phyloP scores from a whole-genome alignment of 2,888 invertebrate genomes.

The Tuberolachnus salignus region DNA sequence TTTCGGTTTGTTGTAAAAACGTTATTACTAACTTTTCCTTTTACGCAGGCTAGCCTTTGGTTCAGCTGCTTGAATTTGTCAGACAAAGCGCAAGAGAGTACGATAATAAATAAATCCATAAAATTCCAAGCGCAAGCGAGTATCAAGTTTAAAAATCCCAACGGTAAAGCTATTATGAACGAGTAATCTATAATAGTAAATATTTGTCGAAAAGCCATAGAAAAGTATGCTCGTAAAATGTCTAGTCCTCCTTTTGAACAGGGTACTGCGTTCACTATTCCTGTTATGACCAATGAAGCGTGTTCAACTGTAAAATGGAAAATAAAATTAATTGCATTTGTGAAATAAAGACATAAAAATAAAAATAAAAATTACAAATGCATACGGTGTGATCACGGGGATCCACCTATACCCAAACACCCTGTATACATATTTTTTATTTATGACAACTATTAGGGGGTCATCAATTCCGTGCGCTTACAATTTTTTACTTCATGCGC shows the following conservation, averaged over 20 bases:
- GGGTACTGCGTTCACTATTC: slow-evolving; percentile 65
- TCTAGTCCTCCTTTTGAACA: slow-evolving; percentile 62
- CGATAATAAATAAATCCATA: slow-evolving; percentile 61
- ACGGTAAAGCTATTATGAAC: slow-evolving; percentile 57
- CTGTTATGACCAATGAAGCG: slow-evolving; percentile 68
- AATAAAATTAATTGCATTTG: neutral
- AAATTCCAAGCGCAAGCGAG: slow-evolving; percentile 61
- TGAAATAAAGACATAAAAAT: neutral
- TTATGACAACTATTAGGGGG: too few species aligned
- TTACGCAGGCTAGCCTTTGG: slow-evolving; percentile 64
- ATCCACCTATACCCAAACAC: too few species aligned
- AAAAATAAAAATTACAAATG: neutral
- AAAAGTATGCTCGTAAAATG: slow-evolving; percentile 62
- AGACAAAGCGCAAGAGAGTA: slow-evolving; percentile 60
- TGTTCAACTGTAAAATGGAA: slow-evolving; percentile 67
- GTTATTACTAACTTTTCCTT: slow-evolving; percentile 64
- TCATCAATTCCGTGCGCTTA: too few species aligned
- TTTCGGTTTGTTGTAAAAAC: too few species aligned
- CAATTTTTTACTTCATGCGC: too few species aligned
- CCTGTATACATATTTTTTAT: too few species aligned
- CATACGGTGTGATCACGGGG: too few species aligned
- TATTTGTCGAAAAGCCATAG: slow-evolving; percentile 59
- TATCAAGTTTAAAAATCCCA: slow-evolving; percentile 59
- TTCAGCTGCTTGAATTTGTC: slow-evolving; percentile 62
- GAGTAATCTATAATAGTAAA: slow-evolving; percentile 59